phyloP scores from a whole-genome alignment of 2,113 vertebrate genomes.

The Otus sunia region DNA sequence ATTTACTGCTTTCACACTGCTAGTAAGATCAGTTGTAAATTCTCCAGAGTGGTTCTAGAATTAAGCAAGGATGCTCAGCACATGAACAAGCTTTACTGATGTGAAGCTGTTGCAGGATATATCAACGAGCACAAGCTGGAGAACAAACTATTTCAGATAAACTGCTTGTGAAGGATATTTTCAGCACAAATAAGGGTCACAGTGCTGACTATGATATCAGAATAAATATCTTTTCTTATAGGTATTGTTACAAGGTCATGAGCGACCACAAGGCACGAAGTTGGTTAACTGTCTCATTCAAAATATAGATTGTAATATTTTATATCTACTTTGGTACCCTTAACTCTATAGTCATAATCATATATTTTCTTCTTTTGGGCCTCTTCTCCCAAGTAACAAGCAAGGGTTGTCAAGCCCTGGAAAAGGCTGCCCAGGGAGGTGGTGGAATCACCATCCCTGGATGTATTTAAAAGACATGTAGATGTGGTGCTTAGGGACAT shows the following conservation, averaged over 20 bases:
- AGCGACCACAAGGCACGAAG: neutral
- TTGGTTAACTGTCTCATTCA: neutral
- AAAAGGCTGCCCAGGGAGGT: neutral
- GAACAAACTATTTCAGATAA: neutral
- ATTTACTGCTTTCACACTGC: neutral
- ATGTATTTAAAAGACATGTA: neutral
- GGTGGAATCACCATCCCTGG: neutral
- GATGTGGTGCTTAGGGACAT: neutral
- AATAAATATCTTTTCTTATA: neutral
- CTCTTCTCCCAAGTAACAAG: neutral
- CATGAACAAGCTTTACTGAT: neutral
- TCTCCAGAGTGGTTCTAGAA: neutral
- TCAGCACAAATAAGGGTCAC: neutral
- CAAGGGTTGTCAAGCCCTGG: neutral
- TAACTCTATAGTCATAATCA: neutral
- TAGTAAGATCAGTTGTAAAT: neutral
- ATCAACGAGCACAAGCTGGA: neutral
- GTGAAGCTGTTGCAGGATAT: neutral
- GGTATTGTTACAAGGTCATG: neutral
- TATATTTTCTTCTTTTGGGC: neutral
- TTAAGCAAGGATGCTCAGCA: neutral
- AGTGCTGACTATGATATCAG: neutral
- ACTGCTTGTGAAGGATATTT: neutral
- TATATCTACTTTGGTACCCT: neutral
- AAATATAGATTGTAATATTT: neutral